phyloP scores from a whole-genome alignment of 1,140 invertebrate genomes.

The Drosophila grimshawi region DNA sequence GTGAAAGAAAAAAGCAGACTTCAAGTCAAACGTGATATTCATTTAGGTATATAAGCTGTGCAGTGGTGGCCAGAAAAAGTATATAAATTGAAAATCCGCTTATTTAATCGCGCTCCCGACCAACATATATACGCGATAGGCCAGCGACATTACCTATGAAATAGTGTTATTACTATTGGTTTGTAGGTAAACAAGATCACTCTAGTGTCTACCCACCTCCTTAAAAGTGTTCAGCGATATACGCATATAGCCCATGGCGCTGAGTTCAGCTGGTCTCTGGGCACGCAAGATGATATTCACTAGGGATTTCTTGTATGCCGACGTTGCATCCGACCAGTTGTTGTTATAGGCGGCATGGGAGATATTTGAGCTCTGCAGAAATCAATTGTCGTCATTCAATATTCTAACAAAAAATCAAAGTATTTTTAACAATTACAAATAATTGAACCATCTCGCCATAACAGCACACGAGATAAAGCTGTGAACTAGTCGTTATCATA shows the following conservation, averaged over 20 bases:
- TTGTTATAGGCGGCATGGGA: conserved; percentile 49
- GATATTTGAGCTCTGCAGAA: conserved; percentile 37
- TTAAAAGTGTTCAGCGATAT: conserved; percentile 62
- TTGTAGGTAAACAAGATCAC: background rate
- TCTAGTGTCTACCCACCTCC: conserved; percentile 32
- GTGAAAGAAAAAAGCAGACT: conserved; percentile 92
- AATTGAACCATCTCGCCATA: conserved; percentile 52
- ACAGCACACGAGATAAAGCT: conserved; percentile 60
- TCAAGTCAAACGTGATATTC: conserved; percentile 89
- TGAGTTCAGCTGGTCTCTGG: conserved; percentile 49
- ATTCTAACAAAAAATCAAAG: too few relatives aligned
- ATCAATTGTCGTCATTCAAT: too few relatives aligned
- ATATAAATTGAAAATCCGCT: conserved; percentile 1
- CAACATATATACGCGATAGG: conserved; percentile 59
- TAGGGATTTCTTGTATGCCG: conserved; percentile 56
- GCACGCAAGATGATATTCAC: conserved; percentile 53
- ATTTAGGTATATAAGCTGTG: conserved; percentile 31
- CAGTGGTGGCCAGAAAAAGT: conserved; percentile 1
- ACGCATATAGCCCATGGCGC: conserved; percentile 55
- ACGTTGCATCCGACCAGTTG: conserved; percentile 56
- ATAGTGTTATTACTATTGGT: background rate
- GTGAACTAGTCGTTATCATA: conserved; percentile 38
- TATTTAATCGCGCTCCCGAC: conserved; percentile 32
- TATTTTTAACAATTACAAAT: conserved; percentile 19
- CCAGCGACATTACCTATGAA: conserved; percentile 48